These are phyloP conservation scores for Microplitis deprimator DNA, from an alignment of 2,888 invertebrate genomes.

Conservation along the genomic window DNA sequence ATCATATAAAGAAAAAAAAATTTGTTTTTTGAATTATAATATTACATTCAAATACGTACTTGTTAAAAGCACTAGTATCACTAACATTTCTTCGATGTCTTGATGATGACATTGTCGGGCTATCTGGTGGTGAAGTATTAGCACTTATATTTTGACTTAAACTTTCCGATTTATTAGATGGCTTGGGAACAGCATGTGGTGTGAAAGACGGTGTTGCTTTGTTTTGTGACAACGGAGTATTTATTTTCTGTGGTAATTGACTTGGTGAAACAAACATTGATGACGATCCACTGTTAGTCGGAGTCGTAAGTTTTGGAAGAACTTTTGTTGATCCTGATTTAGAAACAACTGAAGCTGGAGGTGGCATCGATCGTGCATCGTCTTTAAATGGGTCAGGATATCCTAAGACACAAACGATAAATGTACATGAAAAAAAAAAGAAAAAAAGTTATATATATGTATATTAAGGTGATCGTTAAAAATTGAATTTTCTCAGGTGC, in stretches of 20 bases:
- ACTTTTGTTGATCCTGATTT: constrained; percentile 62
- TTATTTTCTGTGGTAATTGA: constrained; percentile 57
- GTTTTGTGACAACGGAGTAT: constrained; percentile 53
- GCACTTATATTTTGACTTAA: constrained; percentile 68
- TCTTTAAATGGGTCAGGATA: constrained; percentile 83
- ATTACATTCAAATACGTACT: constrained; percentile 73
- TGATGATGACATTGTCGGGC: constrained; percentile 66
- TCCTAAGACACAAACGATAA: constrained; percentile 58
- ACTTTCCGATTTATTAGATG: constrained; percentile 66
- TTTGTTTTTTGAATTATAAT: constrained; percentile 6
- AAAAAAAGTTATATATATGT: too few species aligned
- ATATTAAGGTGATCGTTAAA: too few species aligned
- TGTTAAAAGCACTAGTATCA: constrained; percentile 87
- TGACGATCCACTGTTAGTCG: constrained; percentile 57
- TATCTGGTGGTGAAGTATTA: constrained; percentile 67
- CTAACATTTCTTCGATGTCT: constrained; percentile 87
- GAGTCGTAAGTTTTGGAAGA: constrained; percentile 61
- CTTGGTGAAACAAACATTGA: constrained; percentile 65
- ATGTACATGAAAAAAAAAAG: constrained; percentile 15
- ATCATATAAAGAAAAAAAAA: background rate
- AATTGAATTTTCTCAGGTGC: too few species aligned
- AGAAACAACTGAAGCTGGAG: constrained; percentile 65
- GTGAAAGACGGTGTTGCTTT: constrained; percentile 54
- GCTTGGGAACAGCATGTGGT: constrained; percentile 62
- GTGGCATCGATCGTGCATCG: constrained; percentile 66